Conservation (phyloP, 2,113 vertebrate genomes). For the Condylura cristata region DNA sequence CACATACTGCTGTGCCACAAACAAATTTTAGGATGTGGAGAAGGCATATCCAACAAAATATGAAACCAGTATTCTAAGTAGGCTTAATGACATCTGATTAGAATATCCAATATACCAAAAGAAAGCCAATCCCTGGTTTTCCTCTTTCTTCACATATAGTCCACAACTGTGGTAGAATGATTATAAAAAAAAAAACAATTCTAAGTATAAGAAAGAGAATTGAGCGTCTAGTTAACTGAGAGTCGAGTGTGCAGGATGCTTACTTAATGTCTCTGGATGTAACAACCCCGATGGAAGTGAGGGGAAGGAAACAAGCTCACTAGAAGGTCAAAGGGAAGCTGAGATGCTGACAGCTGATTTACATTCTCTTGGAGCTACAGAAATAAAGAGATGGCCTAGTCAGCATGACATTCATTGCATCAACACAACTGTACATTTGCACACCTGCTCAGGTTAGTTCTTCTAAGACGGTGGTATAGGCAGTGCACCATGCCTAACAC, state of each 20-base stretch:
- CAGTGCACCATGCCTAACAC: background rate
- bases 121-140: background rate
- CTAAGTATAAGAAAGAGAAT: background rate
- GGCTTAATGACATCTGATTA: background rate
- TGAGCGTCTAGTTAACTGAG: background rate
- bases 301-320: background rate
- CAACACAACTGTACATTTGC: background rate
- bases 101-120: background rate
- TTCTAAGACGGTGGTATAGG: background rate
- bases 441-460: background rate
- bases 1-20: background rate
- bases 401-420: background rate
- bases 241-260: background rate
- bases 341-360: background rate
- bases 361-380: rapidly evolving
- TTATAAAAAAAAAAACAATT: background rate
- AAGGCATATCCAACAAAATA: background rate
- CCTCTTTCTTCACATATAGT: background rate
- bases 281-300: background rate
- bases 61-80: background rate
- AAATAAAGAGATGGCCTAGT: background rate
- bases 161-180: background rate
- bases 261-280: background rate
- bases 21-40: background rate
- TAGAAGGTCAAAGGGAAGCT: background rate